These are phyloP conservation scores for Anhinga anhinga DNA, from an alignment of 2,113 vertebrate species.

Conservation along the genomic window DNA sequence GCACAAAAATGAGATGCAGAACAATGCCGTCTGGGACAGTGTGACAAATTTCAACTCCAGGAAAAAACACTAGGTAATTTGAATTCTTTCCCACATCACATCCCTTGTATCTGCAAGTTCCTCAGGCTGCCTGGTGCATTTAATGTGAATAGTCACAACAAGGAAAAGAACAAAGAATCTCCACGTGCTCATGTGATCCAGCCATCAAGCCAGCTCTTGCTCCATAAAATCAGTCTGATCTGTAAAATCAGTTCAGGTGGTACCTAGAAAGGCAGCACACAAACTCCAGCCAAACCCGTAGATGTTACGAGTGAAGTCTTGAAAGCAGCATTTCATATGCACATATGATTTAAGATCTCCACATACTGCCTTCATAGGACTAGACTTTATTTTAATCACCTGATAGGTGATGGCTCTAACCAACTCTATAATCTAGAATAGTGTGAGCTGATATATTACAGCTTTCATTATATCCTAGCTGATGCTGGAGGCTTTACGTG, in stretches of 20 bases:
- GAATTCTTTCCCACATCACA: background rate
- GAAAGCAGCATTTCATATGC: background rate
- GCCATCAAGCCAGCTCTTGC: background rate
- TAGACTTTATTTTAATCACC: background rate
- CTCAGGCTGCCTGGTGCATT: background rate
- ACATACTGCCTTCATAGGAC: background rate
- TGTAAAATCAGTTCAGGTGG: background rate
- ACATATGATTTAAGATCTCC: background rate
- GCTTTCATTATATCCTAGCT: background rate
- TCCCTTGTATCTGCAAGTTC: background rate
- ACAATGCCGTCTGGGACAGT: background rate
- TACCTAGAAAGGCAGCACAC: background rate
- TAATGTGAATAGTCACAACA: background rate
- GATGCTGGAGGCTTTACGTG: background rate
- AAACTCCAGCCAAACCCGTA: background rate
- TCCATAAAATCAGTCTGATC: background rate
- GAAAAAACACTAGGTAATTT: background rate
- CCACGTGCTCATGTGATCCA: background rate
- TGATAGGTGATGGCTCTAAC: background rate
- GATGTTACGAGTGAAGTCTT: background rate
- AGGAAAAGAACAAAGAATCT: background rate
- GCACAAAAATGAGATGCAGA: background rate
- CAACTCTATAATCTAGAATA: background rate
- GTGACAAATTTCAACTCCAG: background rate
- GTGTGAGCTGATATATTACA: background rate